Percentiles rank a stretch among this genome's conserved stretches.
Evolutionary conservation across 2,113 vertebrate genomes (phyloP).

Genomic region (Oreochromis tanganicae): DNA sequence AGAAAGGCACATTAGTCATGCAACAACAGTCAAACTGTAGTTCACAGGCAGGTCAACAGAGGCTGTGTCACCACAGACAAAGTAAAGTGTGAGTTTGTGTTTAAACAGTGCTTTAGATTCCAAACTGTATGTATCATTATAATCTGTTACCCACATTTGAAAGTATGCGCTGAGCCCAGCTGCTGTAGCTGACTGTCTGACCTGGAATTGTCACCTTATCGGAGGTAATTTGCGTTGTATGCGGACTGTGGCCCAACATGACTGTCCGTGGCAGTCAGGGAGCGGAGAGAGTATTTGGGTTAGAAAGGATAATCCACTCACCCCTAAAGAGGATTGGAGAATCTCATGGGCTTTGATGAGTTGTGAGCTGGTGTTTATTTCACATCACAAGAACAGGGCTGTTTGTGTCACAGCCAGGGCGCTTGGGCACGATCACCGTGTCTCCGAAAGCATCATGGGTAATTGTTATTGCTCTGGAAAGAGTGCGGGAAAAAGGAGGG

Average conservation of each 20-base stretch:
- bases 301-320: slow-evolving; percentile 73
- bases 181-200: background rate
- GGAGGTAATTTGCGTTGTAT: slow-evolving; percentile 4
- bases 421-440: background rate
- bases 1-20: background rate
- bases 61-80: background rate
- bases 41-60: background rate
- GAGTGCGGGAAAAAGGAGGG: background rate
- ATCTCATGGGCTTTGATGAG: slow-evolving; percentile 66
- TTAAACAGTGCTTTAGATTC: background rate
- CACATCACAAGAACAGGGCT: slow-evolving; percentile 52
- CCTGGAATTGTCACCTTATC: background rate
- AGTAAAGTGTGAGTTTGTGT: background rate
- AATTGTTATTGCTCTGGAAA: background rate
- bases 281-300: slow-evolving; percentile 63
- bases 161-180: background rate
- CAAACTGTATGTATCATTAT: background rate
- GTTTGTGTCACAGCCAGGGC: slow-evolving; percentile 35
- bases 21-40: background rate
- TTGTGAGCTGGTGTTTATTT: slow-evolving; percentile 65
- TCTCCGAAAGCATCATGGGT: slow-evolving; percentile 23
- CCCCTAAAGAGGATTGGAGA: slow-evolving; percentile 72
- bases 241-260: slow-evolving; percentile 18
- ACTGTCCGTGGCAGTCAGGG: slow-evolving; percentile 21
- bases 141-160: background rate